These are phyloP conservation scores for Eidolon dupreanum DNA, from an alignment of 2,797 vertebrate species.

Conservation along the genomic window DNA sequence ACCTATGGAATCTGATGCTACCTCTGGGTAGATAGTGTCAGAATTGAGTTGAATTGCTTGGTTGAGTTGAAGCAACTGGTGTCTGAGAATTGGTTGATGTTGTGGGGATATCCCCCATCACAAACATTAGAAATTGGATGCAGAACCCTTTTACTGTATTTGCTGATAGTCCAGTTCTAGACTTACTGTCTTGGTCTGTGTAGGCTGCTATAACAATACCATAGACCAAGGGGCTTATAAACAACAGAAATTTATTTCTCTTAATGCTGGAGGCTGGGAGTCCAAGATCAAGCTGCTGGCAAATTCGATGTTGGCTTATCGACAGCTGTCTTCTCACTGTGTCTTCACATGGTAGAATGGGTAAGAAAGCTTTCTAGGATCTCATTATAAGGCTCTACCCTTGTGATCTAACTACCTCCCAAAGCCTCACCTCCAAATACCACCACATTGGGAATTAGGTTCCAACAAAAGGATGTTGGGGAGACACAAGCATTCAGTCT, in stretches of 20 bases:
- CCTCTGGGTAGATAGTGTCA: not conserved
- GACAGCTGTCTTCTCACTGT: not conserved
- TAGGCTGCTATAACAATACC: not conserved
- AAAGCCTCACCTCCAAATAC: not conserved
- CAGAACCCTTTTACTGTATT: not conserved
- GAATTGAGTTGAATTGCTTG: not conserved
- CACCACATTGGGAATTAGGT: not conserved
- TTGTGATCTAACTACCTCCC: not conserved
- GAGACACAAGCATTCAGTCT: not conserved
- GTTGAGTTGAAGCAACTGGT: not conserved
- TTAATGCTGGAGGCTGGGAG: not conserved
- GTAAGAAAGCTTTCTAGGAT: not conserved
- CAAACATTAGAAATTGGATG: not conserved
- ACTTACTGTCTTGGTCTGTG: not conserved
- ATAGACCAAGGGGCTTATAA: not conserved
- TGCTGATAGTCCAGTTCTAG: not conserved
- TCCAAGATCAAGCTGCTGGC: not conserved
- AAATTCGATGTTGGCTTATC: not conserved
- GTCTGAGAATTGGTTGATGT: not conserved
- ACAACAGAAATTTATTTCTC: not conserved
- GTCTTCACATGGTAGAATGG: not conserved
- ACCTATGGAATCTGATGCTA: not conserved
- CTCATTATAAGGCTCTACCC: not conserved
- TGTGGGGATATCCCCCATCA: not conserved
- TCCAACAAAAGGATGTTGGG: not conserved